Evolutionary conservation across 1,140 invertebrate species (phyloP).

Genomic region (Musca domestica): DNA sequence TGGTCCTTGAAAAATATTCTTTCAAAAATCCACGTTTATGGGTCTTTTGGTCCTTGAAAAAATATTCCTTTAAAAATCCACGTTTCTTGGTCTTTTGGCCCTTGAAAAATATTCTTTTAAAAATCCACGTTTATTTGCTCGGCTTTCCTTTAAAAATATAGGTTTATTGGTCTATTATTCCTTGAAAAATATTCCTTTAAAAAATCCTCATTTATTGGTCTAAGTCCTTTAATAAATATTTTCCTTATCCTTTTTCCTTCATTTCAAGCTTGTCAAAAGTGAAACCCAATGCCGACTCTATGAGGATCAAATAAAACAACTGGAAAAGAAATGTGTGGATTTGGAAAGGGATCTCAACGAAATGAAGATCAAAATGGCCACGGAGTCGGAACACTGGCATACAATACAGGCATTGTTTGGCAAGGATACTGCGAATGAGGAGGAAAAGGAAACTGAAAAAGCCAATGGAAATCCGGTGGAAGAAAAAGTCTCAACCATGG

Average conservation of each 20-base stretch:
- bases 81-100: too few species aligned
- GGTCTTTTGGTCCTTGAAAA: too few species aligned
- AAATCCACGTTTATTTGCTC: background rate
- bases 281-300: slow-evolving; percentile 43
- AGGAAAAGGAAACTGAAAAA: background rate
- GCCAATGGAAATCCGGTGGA: background rate
- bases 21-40: too few species aligned
- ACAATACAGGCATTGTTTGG: slow-evolving; percentile 47
- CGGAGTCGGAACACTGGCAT: slow-evolving; percentile 47
- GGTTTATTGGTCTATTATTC: too few species aligned
- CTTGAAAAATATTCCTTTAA: too few species aligned
- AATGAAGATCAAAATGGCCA: slow-evolving; percentile 33
- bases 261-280: slow-evolving; percentile 37
- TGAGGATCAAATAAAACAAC: slow-evolving; percentile 38
- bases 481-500: background rate
- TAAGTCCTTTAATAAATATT: too few species aligned
- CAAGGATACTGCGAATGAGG: background rate
- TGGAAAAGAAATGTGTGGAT: slow-evolving; percentile 33
- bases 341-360: slow-evolving; percentile 37
- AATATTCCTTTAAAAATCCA: too few species aligned
- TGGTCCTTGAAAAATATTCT: too few species aligned
- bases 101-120: too few species aligned
- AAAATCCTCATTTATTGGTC: background rate
- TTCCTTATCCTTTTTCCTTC: too few species aligned
- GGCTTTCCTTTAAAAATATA: background rate